phyloP scores from a whole-genome alignment of 64 coral and sea anemone genomes.

The Hydrozoanthus tunicans region DNA sequence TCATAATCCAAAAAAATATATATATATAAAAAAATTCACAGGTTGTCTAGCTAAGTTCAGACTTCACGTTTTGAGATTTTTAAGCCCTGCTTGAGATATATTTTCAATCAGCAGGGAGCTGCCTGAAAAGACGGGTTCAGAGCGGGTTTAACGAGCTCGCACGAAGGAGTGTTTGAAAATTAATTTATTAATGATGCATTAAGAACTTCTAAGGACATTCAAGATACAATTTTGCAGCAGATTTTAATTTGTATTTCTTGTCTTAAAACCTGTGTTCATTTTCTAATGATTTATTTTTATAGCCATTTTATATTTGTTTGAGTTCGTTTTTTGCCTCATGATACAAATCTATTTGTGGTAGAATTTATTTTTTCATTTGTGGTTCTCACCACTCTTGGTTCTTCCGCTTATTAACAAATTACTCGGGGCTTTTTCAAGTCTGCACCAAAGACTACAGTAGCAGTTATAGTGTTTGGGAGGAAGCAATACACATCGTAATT shows the following conservation, averaged over 20 bases:
- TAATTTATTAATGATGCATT: constrained; percentile 45
- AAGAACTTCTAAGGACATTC: constrained; percentile 2
- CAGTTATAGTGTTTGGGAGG: constrained; percentile 13
- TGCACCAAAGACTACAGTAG: background rate
- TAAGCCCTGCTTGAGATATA: constrained; percentile 32
- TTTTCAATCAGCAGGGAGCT: constrained; percentile 37
- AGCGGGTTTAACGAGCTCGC: constrained; percentile 18
- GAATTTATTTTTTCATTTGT: background rate
- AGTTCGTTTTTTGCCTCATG: background rate
- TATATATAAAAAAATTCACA: background rate
- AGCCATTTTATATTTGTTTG: constrained; percentile 25
- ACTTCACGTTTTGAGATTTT: constrained; percentile 7
- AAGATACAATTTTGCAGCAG: background rate
- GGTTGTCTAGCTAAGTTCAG: background rate
- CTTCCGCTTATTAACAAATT: constrained; percentile 56
- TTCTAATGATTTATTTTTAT: background rate
- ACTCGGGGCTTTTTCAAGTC: constrained; percentile 17
- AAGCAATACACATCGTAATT: background rate
- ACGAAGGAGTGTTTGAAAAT: constrained; percentile 23
- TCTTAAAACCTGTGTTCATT: background rate
- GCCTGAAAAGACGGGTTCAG: background rate
- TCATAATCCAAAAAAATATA: background rate
- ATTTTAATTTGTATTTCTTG: background rate
- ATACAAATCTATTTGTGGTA: constrained; percentile 15
- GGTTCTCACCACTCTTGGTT: background rate